Conservation (phyloP, 2,888 invertebrate genomes). For the Halictus ligatus region DNA sequence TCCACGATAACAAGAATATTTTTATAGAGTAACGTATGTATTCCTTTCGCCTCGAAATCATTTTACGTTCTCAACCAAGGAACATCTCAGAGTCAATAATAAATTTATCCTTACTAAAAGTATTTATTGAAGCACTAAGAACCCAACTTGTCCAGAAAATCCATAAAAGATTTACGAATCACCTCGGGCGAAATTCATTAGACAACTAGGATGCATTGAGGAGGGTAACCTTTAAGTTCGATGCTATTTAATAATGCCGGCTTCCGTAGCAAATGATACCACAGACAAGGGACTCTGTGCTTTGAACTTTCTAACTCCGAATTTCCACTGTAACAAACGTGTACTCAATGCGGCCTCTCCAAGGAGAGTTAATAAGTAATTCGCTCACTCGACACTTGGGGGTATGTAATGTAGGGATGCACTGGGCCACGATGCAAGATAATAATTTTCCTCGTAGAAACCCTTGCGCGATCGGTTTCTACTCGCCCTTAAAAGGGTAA, state of each 20-base stretch:
- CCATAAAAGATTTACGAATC: neutral
- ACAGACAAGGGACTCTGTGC: neutral
- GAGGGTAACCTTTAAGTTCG: neutral
- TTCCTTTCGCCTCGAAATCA: neutral
- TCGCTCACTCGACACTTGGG: conserved; percentile 40
- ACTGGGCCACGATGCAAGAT: conserved; percentile 49
- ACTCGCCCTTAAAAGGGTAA: conserved; percentile 59
- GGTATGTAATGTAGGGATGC: conserved; percentile 42
- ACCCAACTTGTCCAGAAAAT: neutral
- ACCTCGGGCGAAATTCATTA: neutral
- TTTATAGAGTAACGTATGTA: neutral
- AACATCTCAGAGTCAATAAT: neutral
- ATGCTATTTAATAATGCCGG: neutral
- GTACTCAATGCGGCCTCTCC: conserved; percentile 7
- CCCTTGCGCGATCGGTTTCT: conserved; percentile 33
- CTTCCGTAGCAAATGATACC: neutral
- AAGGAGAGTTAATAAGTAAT: conserved; percentile 64
- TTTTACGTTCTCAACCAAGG: neutral
- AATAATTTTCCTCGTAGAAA: conserved; percentile 61
- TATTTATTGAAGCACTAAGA: neutral
- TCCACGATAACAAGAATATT: neutral
- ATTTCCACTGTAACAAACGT: conserved; percentile 9
- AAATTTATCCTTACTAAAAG: neutral
- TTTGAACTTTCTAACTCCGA: neutral
- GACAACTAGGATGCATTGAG: neutral